phyloP scores from a whole-genome alignment of 1,140 invertebrate genomes.

The Lasioglossum albipes region DNA sequence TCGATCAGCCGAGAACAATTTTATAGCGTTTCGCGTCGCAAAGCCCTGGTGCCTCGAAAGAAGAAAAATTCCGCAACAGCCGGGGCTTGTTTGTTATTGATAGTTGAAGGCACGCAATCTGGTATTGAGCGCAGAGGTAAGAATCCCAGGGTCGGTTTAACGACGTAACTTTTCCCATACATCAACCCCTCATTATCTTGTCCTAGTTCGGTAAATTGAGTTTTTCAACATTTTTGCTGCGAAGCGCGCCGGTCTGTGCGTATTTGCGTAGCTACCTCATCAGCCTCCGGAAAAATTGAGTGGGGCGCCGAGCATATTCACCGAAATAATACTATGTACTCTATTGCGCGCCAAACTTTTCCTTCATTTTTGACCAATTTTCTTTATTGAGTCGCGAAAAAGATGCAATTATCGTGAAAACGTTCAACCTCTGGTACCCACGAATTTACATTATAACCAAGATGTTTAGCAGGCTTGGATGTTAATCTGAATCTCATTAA shows the following conservation, averaged over 20 bases:
- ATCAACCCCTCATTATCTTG: constrained; percentile 41
- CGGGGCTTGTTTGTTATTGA: constrained; percentile 32
- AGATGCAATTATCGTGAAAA: too few species aligned
- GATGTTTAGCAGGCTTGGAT: too few species aligned
- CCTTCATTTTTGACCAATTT: neutral
- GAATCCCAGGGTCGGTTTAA: constrained; percentile 19
- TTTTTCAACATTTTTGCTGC: constrained; percentile 20
- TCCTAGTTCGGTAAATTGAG: constrained; percentile 27
- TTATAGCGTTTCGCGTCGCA: constrained; percentile 18
- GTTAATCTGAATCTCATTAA: too few species aligned
- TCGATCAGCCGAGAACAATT: constrained; percentile 33
- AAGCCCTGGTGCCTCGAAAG: constrained; percentile 19
- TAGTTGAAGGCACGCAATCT: constrained; percentile 42
- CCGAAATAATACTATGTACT: neutral
- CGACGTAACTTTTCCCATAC: constrained; percentile 41
- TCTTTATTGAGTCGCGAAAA: too few species aligned
- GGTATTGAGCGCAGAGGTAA: constrained; percentile 25
- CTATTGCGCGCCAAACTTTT: neutral
- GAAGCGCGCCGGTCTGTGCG: too few species aligned
- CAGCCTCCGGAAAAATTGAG: neutral
- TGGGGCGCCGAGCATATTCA: neutral
- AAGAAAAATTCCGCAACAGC: constrained; percentile 12
- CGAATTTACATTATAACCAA: too few species aligned
- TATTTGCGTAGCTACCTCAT: neutral
- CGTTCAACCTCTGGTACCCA: too few species aligned